Base-by-base conservation (phyloP, 2,797 vertebrate species). In the Xenops minutus region DNA sequence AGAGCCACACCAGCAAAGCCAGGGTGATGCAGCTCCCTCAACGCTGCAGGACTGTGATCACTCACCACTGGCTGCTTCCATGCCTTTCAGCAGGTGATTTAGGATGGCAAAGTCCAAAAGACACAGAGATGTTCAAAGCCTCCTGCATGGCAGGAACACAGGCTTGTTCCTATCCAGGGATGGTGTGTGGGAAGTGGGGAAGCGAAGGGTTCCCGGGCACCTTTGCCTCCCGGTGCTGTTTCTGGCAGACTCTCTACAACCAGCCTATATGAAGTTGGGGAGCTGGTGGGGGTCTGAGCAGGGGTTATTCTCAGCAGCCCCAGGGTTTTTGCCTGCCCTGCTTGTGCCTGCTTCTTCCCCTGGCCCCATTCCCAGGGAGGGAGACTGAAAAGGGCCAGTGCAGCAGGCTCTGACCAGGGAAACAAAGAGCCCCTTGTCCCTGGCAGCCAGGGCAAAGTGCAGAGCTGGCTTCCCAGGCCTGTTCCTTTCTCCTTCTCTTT, bases 341-440 rank as follows among this genome's bases (percentile, higher is more conserved):
- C 93, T 84, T 61, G 58, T 90, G 95, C 95, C 96, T 95, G 96
- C 91, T 79, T 48, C 91, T 79, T 48, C 61, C 58, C 37, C 86
- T 86, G 75, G 97, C 92, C 90, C 90, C 69, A 61, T 74, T 93
- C 87, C 96, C 96, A 85, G 80, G 71, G 58, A 96, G 55, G 92
- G 93, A 96, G 93, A 44, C 88, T 95, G 84, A 92, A 97, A 97
- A 97, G 96, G 77, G 56, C 89, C 58, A 34, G 84, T 68, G 56
- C 90, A 77, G 55, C 39, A 41, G 71, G 76, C 89, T 95, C 96
- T 34, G 15, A 94, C 51, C 85, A 2, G 49, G 24, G 36, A 74
- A 69, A 98, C 98, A 98, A 98, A 97, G 97, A 67, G 62, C 9
- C n/a, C 49, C 91, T 98, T 98, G 98, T 98, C 92, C 73, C 69